Evolutionary conservation across 2,113 vertebrate species (phyloP).

Genomic region (Ammodramus savannarum): DNA sequence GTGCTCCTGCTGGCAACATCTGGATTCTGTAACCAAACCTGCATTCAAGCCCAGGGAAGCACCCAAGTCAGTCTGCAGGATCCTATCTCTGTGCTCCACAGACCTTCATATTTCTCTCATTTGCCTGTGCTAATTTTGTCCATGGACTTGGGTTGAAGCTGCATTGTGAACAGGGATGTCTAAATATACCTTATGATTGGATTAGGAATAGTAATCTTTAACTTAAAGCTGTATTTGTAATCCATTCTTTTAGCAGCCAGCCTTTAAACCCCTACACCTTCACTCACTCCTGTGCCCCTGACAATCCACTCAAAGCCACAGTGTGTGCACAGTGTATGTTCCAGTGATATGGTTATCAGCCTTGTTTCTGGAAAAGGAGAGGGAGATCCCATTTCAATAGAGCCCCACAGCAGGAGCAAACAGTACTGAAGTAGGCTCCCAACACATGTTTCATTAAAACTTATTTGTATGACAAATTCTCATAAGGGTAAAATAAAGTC

Average conservation of each 20-base stretch:
- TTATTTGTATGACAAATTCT: slow-evolving; percentile 33
- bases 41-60: not conserved
- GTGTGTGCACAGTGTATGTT: not conserved
- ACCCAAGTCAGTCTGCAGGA: not conserved
- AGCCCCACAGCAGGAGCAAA: not conserved
- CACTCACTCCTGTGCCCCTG: not conserved
- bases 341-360: not conserved
- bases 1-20: not conserved
- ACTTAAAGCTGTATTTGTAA: not conserved
- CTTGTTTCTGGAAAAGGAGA: not conserved
- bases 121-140: not conserved
- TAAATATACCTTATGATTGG: not conserved
- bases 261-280: not conserved
- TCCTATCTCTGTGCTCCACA: not conserved
- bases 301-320: not conserved
- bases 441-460: slow-evolving; percentile 37
- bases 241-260: not conserved
- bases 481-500: slow-evolving; percentile 10
- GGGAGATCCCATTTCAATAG: not conserved
- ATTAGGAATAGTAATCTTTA: not conserved
- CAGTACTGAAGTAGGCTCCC: not conserved
- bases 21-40: not conserved
- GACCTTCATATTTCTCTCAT: not conserved
- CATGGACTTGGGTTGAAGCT: not conserved
- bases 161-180: not conserved